Evolutionary conservation across 30 jellyfish, hydroid and myxozoan species (phyloP), one percentile per base, ranked within the genome.

Genomic region (Haliclystus octoradiatus): DNA sequence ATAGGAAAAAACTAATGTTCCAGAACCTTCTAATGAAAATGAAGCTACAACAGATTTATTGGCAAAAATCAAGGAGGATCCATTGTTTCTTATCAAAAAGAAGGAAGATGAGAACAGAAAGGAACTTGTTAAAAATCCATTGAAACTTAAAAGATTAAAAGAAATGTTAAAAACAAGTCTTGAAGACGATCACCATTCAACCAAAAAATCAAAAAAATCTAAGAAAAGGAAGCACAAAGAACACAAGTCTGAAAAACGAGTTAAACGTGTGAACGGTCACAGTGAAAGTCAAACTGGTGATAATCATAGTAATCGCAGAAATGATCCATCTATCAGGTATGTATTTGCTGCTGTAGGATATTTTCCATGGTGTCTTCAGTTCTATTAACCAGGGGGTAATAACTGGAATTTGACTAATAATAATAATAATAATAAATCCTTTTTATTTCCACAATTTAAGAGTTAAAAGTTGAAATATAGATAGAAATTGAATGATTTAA

Each of bases 51-150:
- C 62, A 34, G 97, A 88, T 67, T 64, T 88, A 66, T 83, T 82
- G 30, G 88, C 89, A 33, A 88, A 88, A 77, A 89, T 88, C 26
- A 80, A 81, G 46, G 97, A 88, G 76, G 97, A 88, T 71, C 97
- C 97, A 27, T 47, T 88, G 62, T 88, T 88, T 71, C 70, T 88
- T 77, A 88, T 88, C 23, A 79, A 85, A 26, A 88, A 80, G 66
- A 67, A 76, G 24, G 97, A 88, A 77, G 95, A 76, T 27, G 97
- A 76, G 28, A 76, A 76, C 72, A 73, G 81, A 26, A 88, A 88
- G 50, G 93, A 75, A 26, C 85, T 88, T 5, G 92, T 81, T 19
- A 78, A 75, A 33, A 88, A 88, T 67, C 93, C 95, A 19, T 49
- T 80, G 50, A 80, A 82, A 68, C 47, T 88, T 52, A 69, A 78